Evolutionary conservation across 2,113 vertebrate species (phyloP).

Genomic region (Odobenus rosmarus): DNA sequence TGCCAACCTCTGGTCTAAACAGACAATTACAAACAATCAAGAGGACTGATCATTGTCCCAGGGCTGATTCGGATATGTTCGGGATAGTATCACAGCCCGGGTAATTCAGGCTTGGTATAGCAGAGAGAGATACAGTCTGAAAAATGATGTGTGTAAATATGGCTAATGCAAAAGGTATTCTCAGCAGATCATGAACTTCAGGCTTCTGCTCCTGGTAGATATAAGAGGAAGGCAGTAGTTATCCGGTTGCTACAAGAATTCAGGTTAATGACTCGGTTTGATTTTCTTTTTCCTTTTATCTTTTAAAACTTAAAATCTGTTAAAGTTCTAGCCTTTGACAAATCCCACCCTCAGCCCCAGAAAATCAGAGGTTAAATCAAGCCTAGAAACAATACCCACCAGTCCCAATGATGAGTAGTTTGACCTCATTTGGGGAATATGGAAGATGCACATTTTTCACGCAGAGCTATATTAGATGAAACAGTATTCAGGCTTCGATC

Average conservation of each 20-base stretch:
- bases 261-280: background rate
- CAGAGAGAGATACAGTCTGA: background rate
- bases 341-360: background rate
- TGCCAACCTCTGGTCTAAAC: background rate
- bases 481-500: background rate
- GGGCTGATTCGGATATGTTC: background rate
- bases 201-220: background rate
- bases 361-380: background rate
- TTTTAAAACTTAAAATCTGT: constrained; percentile 20
- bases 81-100: background rate
- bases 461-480: background rate
- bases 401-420: background rate
- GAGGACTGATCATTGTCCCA: background rate
- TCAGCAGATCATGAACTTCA: background rate
- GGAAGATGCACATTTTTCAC: background rate
- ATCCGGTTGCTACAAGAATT: background rate
- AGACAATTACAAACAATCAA: background rate
- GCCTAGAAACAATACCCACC: background rate
- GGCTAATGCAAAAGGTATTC: background rate
- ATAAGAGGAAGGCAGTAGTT: background rate
- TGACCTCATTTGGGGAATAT: background rate
- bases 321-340: constrained; percentile 9
- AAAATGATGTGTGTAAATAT: background rate
- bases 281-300: constrained; percentile 23
- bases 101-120: background rate